A percentile compares a stretch with the other conserved stretches of the same genome.
phyloP scores from a whole-genome alignment of 2,113 vertebrate genomes.

The Craseonycteris thonglongyai region DNA sequence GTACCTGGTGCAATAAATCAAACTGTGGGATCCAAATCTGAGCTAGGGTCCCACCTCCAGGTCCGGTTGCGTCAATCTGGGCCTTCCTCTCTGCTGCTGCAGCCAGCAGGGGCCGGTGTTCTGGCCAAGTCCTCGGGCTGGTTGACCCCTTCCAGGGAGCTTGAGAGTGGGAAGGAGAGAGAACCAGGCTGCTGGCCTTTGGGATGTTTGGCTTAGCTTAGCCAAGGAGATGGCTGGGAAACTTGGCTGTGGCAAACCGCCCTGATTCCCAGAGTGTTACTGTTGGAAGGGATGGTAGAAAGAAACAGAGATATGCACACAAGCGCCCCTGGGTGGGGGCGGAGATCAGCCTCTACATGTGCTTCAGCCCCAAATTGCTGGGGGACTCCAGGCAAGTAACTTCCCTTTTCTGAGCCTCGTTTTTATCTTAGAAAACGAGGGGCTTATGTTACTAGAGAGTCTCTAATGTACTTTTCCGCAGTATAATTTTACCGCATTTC shows the following conservation, averaged over 20 bases:
- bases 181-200: background rate
- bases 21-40: slow-evolving; percentile 25
- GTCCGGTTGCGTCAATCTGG: background rate
- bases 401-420: background rate
- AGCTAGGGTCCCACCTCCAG: slow-evolving; percentile 8
- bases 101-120: background rate
- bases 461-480: background rate
- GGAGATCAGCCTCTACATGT: background rate
- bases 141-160: background rate
- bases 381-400: background rate
- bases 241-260: background rate
- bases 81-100: background rate
- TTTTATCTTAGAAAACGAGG: background rate
- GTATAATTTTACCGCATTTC: background rate
- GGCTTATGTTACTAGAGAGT: background rate
- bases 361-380: background rate
- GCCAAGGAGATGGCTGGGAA: background rate
- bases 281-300: background rate
- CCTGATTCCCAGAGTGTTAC: background rate
- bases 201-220: background rate
- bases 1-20: slow-evolving; percentile 4
- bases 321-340: too few relatives aligned
- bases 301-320: background rate
- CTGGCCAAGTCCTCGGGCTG: background rate
- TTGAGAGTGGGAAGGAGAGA: accelerated